phyloP scores from a whole-genome alignment of 1,140 invertebrate genomes.

The Calliphora vicina region DNA sequence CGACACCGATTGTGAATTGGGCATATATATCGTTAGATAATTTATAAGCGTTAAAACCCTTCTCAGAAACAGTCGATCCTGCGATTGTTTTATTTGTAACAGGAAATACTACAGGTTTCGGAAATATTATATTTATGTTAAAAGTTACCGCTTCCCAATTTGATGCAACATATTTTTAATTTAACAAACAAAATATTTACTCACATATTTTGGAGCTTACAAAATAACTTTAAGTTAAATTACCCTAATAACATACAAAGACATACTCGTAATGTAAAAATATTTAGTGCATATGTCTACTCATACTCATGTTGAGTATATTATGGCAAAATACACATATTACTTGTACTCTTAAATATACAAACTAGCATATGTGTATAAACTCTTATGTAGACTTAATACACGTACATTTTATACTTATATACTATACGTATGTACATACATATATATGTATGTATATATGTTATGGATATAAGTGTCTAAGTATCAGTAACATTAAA shows the following conservation, averaged over 20 bases:
- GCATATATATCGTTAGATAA: too few relatives aligned
- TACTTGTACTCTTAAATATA: neutral
- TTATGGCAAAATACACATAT: neutral
- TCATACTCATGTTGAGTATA: neutral
- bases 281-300: neutral
- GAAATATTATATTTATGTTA: too few relatives aligned
- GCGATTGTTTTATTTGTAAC: too few relatives aligned
- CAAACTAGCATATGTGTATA: neutral
- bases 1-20: too few relatives aligned
- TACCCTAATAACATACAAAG: neutral
- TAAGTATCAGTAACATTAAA: conserved; percentile 17
- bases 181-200: neutral
- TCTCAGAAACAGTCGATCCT: too few relatives aligned
- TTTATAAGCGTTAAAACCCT: too few relatives aligned
- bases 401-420: neutral
- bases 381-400: too few relatives aligned
- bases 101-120: too few relatives aligned
- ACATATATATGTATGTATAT: neutral
- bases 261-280: neutral
- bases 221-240: conserved; percentile 1
- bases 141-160: too few relatives aligned
- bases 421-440: neutral
- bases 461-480: conserved; percentile 13
- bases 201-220: neutral
- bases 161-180: neutral